Conservation (phyloP, 2,113 vertebrate genomes). For the Emydocephalus ijimae region DNA sequence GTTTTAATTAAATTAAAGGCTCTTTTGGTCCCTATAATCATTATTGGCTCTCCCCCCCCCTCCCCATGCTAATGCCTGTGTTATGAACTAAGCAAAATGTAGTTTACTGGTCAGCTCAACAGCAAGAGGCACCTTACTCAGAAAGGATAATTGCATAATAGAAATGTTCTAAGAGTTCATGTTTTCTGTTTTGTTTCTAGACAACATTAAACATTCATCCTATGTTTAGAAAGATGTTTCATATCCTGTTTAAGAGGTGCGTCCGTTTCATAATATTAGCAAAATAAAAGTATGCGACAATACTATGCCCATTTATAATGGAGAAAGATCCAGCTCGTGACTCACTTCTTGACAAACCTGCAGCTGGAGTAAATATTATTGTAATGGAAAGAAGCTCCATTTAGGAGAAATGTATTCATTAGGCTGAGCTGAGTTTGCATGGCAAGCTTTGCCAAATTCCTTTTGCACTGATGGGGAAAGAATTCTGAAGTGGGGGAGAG, state of each 20-base stretch:
- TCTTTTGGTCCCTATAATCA: conserved; percentile 45
- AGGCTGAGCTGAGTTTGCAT: not conserved
- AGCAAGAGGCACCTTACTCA: conserved; percentile 24
- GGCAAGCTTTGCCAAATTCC: not conserved
- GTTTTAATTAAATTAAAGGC: conserved; percentile 55
- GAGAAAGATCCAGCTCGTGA: too few relatives aligned
- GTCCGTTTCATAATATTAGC: not conserved
- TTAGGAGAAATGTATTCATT: not conserved
- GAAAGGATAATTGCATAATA: not conserved
- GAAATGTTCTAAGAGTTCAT: not conserved
- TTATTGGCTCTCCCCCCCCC: conserved; percentile 41
- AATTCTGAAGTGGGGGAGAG: not conserved
- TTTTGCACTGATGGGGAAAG: not conserved
- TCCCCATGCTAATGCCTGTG: conserved; percentile 44
- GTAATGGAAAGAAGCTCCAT: not conserved
- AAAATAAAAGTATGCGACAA: not conserved
- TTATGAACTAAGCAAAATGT: conserved; percentile 29
- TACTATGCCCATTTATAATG: not conserved
- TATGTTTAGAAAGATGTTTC: not conserved
- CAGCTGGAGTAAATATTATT: not conserved
- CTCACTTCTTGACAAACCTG: not conserved
- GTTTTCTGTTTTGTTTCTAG: not conserved
- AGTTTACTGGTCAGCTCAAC: conserved; percentile 40
- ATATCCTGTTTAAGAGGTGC: not conserved
- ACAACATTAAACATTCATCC: fast-evolving